phyloP scores from a whole-genome alignment of 2,113 vertebrate species.

The Brienomyrus longianalis region DNA sequence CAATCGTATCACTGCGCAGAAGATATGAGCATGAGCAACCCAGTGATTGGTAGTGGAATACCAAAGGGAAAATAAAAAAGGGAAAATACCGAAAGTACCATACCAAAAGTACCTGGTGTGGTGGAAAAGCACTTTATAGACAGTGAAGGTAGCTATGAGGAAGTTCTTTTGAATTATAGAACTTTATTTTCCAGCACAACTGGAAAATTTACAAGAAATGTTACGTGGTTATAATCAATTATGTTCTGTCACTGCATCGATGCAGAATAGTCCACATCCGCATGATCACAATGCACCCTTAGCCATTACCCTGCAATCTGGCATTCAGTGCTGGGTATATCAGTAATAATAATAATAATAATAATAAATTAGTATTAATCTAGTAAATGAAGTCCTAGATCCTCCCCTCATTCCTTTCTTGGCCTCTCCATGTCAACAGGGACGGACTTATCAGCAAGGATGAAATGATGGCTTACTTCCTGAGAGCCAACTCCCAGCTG shows the following conservation, averaged over 20 bases:
- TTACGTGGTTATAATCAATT: too few relatives aligned
- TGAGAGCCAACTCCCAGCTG: conserved; percentile 88
- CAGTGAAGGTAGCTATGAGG: not conserved
- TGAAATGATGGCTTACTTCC: conserved; percentile 96
- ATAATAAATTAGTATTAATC: not conserved
- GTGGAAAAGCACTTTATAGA: not conserved
- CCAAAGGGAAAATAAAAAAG: not conserved
- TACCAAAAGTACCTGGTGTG: too few relatives aligned
- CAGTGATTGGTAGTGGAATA: not conserved
- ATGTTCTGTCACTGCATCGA: too few relatives aligned
- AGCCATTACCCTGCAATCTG: not conserved
- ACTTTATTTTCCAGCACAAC: too few relatives aligned
- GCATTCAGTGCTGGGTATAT: not conserved
- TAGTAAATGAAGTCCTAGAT: not conserved
- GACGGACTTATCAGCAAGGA: conserved; percentile 95
- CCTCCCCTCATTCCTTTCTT: not conserved
- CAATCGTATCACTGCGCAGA: too few relatives aligned
- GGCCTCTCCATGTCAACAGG: conserved; percentile 50
- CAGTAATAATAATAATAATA: not conserved
- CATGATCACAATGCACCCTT: too few relatives aligned
- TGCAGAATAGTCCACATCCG: too few relatives aligned
- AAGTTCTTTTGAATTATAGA: not conserved
- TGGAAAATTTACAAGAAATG: too few relatives aligned
- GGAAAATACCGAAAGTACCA: too few relatives aligned
- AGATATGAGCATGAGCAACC: too few relatives aligned